Base-by-base conservation (phyloP, 2,113 vertebrate genomes). In the Upupa epops region DNA sequence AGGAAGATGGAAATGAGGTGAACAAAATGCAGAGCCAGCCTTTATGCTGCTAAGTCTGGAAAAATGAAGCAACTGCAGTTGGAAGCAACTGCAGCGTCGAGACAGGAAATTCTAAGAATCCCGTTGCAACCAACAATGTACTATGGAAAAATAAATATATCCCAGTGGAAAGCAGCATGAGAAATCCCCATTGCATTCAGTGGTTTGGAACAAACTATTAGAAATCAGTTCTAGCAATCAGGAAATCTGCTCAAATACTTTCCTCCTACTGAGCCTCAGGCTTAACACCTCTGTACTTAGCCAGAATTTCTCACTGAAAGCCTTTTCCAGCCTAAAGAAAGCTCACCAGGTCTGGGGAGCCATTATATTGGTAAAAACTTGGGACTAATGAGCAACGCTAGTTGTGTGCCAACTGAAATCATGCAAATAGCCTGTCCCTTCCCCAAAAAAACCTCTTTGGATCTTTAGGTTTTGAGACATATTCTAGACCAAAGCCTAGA, bases 141-240 rank as follows among this genome's bases (percentile, higher is more conserved):
- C 79, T 91, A 10, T 88, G 95, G 95, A 96, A 96, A 96, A 95
- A 95, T 64, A 96, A 96, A 95, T 95, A 94, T 56, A 91, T 74
- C 80, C 84, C 85, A 85, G 76, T 91, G 88, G 93, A 93, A 94
- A 89, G 84, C 91, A 54, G 76, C 91, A 84, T 96, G 95, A 96
- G 93, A 96, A 96, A 93, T 85, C 87, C 54, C 66, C 72, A 7
- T 32, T 88, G 90, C 85, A 64, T 89, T 94, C 83, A 73, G 63
- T 52, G 31, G 76, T 74, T 88, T 93, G 95, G 93, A 96, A 90
- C 91, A 95, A 90, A 89, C 76, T 86, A 60, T 70, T 88, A 64
- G 80, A 95, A 92, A 89, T 94, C 83, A 90, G 90, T 74, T 73
- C 56, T 70, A 46, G 88, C 68, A 46, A 87, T 95, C 96, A 95